phyloP scores from a whole-genome alignment of 2,113 vertebrate genomes.

The Sylvietta virens region DNA sequence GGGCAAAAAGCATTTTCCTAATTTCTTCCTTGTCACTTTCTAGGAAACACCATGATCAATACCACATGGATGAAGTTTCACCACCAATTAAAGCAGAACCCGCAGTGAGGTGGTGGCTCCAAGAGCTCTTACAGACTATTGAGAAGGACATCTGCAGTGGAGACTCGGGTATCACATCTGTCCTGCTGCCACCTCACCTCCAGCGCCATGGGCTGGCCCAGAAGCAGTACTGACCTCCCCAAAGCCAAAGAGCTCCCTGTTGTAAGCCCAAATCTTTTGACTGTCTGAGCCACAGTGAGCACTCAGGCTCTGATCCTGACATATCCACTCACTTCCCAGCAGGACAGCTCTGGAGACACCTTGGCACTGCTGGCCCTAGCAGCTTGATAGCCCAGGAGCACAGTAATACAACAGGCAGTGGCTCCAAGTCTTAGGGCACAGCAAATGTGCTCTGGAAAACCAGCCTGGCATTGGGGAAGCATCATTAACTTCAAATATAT shows the following conservation, averaged over 20 bases:
- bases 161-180: background rate
- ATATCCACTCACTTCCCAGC: background rate
- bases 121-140: background rate
- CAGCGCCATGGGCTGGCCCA: background rate
- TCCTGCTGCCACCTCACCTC: background rate
- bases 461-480: background rate
- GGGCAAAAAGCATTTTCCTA: background rate
- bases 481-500: background rate
- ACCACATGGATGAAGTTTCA: background rate
- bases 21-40: background rate
- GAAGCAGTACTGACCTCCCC: background rate
- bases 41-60: background rate
- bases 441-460: conserved; percentile 4
- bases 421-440: background rate
- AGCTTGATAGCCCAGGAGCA: background rate
- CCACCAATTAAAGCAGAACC: background rate
- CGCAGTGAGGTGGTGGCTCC: fast-evolving
- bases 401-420: background rate
- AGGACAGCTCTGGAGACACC: background rate
- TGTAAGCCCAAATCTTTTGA: background rate
- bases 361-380: background rate
- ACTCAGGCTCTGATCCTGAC: background rate
- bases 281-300: background rate
- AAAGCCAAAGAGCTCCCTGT: background rate
- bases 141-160: background rate